Evolutionary conservation across 2,113 vertebrate species (phyloP).

Genomic region (Cephalopterus ornatus): DNA sequence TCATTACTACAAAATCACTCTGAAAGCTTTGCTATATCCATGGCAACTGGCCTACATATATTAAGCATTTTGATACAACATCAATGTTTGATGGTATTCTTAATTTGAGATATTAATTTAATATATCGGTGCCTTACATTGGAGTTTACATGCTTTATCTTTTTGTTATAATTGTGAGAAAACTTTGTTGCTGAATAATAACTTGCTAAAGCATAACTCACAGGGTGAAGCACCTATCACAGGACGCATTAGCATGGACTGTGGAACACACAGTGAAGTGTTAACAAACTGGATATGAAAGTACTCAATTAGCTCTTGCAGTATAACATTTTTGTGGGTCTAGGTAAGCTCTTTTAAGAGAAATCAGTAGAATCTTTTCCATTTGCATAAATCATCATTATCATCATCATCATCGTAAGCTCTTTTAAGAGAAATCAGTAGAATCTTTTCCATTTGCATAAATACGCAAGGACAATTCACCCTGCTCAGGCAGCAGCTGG

Average conservation of each 20-base stretch:
- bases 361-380: neutral
- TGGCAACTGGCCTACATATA: neutral
- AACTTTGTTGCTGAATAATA: neutral
- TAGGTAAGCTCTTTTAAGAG: neutral
- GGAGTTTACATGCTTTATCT: neutral
- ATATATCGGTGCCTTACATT: neutral
- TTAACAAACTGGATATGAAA: neutral
- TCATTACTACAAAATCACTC: neutral
- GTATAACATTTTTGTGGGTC: neutral
- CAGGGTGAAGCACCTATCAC: neutral
- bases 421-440: neutral
- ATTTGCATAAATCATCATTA: neutral
- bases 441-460: neutral
- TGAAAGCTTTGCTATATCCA: constrained; percentile 25
- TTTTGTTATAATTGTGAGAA: neutral
- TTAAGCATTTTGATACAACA: neutral
- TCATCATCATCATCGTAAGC: too few species aligned
- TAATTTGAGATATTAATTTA: constrained; percentile 12
- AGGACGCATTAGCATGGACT: neutral
- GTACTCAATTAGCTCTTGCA: neutral
- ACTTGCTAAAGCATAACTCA: neutral
- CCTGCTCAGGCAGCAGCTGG: neutral
- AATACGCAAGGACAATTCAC: neutral
- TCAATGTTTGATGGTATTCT: neutral
- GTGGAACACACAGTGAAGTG: neutral